phyloP scores from a whole-genome alignment of 2,797 vertebrate species.

The Diglossa cyanea region DNA sequence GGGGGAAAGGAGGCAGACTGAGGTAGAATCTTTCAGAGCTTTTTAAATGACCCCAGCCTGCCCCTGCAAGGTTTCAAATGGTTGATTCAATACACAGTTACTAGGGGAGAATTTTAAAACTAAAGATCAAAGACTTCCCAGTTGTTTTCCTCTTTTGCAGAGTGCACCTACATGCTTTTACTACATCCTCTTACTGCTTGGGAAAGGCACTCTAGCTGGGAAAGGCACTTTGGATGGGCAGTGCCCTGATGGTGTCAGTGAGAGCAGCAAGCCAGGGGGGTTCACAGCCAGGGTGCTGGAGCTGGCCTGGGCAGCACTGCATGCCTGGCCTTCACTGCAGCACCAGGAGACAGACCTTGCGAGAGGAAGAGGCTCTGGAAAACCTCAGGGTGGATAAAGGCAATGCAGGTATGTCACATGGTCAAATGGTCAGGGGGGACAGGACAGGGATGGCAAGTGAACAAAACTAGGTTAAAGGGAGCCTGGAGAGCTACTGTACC shows the following conservation, averaged over 20 bases:
- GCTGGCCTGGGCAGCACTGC: rapidly evolving
- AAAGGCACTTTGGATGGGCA: not conserved
- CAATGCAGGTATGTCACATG: rapidly evolving
- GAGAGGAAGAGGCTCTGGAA: not conserved
- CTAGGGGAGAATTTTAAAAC: not conserved
- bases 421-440: rapidly evolving
- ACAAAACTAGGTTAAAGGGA: not conserved
- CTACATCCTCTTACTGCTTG: not conserved
- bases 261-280: rapidly evolving
- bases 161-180: not conserved
- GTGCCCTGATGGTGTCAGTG: rapidly evolving
- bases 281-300: not conserved
- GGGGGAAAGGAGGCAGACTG: not conserved
- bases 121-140: not conserved
- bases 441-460: not conserved
- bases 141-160: not conserved
- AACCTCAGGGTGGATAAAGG: not conserved
- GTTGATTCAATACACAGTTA: not conserved
- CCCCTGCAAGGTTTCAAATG: not conserved
- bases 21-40: not conserved
- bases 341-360: not conserved
- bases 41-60: not conserved
- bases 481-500: not conserved
- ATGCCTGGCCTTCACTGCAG: rapidly evolving
- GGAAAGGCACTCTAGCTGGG: not conserved